A percentile compares a stretch with the other conserved stretches of the same genome.
phyloP scores from a whole-genome alignment of 2,113 vertebrate species.

The Tragelaphus strepsiceros region DNA sequence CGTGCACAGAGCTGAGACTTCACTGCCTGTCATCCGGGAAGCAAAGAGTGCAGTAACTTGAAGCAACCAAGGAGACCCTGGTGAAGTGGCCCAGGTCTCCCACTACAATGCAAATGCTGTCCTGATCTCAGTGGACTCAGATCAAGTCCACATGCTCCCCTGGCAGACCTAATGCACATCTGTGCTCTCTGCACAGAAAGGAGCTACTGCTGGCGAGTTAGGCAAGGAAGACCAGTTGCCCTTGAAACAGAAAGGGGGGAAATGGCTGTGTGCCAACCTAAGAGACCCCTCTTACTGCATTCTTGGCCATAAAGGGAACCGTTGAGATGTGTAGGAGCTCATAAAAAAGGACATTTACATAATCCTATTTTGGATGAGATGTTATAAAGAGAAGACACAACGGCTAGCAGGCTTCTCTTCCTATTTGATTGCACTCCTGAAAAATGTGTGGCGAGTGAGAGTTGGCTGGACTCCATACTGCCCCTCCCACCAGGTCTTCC shows the following conservation, averaged over 20 bases:
- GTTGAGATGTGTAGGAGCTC: constrained; percentile 6
- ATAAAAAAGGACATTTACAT: not conserved
- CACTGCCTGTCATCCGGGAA: not conserved
- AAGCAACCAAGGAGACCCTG: rapidly evolving
- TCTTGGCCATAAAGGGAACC: constrained; percentile 4
- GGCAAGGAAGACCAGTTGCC: constrained; percentile 9
- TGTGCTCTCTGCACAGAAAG: not conserved
- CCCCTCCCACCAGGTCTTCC: not conserved
- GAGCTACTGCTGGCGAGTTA: not conserved
- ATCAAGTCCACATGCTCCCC: not conserved
- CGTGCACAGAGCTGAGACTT: not conserved
- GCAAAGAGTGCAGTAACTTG: not conserved
- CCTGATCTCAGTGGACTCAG: not conserved
- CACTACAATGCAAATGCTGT: rapidly evolving
- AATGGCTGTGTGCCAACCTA: not conserved
- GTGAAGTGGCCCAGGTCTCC: not conserved
- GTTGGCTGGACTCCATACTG: not conserved
- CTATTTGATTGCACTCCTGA: constrained; percentile 26
- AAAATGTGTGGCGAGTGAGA: not conserved
- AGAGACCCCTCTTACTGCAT: not conserved
- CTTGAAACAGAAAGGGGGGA: constrained; percentile 44
- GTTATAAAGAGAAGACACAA: not conserved
- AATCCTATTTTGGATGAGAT: not conserved
- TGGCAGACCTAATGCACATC: not conserved
- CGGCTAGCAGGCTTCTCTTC: not conserved